Evolutionary conservation across 2,797 vertebrate genomes (phyloP).

Genomic region (Xenopus petersii): DNA sequence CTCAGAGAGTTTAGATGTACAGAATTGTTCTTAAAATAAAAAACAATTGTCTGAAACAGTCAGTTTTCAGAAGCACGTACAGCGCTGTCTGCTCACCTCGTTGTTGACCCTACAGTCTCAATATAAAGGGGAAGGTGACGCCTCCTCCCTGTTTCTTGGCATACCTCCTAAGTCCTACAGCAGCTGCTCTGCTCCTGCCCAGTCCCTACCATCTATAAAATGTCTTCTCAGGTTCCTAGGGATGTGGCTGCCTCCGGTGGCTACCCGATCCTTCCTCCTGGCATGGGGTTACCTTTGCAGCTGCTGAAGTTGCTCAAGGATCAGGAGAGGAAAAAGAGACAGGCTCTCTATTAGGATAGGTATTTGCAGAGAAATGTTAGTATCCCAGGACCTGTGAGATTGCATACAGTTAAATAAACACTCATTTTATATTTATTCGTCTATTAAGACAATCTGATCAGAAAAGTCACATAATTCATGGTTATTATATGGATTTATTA

Average conservation of each 20-base stretch:
- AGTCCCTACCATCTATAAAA: conserved; percentile 42
- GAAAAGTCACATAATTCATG: too few species aligned
- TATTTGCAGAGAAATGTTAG: background rate
- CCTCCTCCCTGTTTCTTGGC: conserved; percentile 29
- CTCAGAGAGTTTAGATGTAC: too few species aligned
- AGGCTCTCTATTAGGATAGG: conserved; percentile 17
- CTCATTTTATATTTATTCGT: background rate
- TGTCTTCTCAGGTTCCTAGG: conserved; percentile 37
- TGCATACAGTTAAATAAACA: background rate
- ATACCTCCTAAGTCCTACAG: conserved; percentile 14
- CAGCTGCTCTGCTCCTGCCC: conserved; percentile 37
- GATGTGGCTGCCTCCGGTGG: conserved; percentile 37
- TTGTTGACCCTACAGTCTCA: conserved; percentile 23
- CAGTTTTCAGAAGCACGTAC: background rate
- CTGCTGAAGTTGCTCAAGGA: conserved; percentile 31
- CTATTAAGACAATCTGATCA: too few species aligned
- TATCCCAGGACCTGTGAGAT: background rate
- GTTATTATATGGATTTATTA: too few species aligned
- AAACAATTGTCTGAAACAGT: background rate
- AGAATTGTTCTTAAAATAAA: background rate
- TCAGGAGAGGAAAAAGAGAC: conserved; percentile 1
- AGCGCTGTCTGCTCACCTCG: conserved; percentile 36
- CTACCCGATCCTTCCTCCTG: conserved; percentile 37
- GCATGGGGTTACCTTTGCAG: conserved; percentile 44
- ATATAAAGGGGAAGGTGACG: conserved; percentile 22